Percentiles rank a stretch among this genome's conserved stretches.
These are phyloP conservation scores for Drosophila erecta DNA, from an alignment of 1,140 invertebrate genomes.

Conservation along the genomic window DNA sequence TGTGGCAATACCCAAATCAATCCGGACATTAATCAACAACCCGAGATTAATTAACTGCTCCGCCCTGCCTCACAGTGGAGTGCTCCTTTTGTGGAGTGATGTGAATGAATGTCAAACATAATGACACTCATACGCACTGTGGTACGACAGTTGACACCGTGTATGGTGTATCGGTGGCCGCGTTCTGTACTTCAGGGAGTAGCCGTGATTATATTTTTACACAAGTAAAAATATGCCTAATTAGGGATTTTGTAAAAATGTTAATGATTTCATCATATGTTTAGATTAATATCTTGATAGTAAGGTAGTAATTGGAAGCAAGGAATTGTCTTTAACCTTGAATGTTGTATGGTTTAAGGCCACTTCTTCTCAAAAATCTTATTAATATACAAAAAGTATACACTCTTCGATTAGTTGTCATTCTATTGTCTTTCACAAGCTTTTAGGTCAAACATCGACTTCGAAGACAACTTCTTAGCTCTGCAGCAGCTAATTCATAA, in stretches of 20 bases:
- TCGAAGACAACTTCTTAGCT: too few species aligned
- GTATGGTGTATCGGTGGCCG: constrained; percentile 27
- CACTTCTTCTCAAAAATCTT: too few species aligned
- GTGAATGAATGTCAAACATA: constrained; percentile 75
- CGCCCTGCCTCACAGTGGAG: constrained; percentile 10
- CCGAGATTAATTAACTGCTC: constrained; percentile 68
- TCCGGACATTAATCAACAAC: constrained; percentile 69
- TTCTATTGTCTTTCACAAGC: too few species aligned
- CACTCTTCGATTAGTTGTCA: too few species aligned
- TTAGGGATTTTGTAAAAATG: too few species aligned
- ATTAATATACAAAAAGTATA: too few species aligned
- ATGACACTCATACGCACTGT: constrained; percentile 77
- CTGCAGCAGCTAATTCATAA: accelerated
- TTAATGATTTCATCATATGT: too few species aligned
- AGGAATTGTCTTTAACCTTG: too few species aligned
- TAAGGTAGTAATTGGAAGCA: too few species aligned
- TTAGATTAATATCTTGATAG: too few species aligned
- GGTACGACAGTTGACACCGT: constrained; percentile 58
- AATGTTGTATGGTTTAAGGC: too few species aligned
- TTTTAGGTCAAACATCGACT: too few species aligned
- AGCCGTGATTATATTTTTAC: background rate
- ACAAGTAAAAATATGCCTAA: background rate
- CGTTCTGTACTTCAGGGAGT: constrained; percentile 4
- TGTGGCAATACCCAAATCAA: constrained; percentile 62
- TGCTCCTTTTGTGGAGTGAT: constrained; percentile 46